Percentiles rank a stretch among this genome's conserved stretches.
These are phyloP conservation scores for Mythimna ferrago DNA, from an alignment of 2,888 invertebrate species.

Conservation along the genomic window DNA sequence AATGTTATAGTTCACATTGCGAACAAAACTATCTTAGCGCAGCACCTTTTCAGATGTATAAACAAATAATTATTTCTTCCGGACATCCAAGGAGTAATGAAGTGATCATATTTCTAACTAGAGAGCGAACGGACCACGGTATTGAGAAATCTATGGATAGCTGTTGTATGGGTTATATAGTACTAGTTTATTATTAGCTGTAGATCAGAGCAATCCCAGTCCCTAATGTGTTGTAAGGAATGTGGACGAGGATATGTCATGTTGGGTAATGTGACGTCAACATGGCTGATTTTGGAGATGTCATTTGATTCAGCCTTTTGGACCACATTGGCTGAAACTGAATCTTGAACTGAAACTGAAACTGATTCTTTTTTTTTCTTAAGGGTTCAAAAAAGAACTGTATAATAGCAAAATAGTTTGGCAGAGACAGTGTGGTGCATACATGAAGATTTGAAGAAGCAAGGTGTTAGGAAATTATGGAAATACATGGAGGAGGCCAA, in stretches of 20 bases:
- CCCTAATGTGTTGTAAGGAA: constrained; percentile 45
- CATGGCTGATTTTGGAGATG: not conserved
- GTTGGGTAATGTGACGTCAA: constrained; percentile 1
- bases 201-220: constrained; percentile 8
- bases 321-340: not conserved
- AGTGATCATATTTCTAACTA: constrained; percentile 39
- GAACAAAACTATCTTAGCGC: not conserved
- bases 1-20: not conserved
- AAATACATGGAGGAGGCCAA: no score
- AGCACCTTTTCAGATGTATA: not conserved
- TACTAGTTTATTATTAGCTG: constrained; percentile 31
- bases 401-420: no score
- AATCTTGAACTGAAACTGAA: no score
- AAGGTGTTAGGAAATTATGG: no score
- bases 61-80: constrained; percentile 14
- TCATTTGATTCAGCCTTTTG: no score
- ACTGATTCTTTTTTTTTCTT: not conserved
- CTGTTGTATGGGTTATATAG: not conserved
- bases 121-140: not conserved
- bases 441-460: no score
- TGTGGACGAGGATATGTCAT: constrained; percentile 12
- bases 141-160: not conserved
- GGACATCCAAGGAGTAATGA: constrained; percentile 43
- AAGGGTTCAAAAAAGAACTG: no score
- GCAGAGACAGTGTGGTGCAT: no score